A percentile compares a stretch with the other conserved stretches of the same genome.
These are phyloP conservation scores for Meta bourneti DNA, from an alignment of 2,888 invertebrate genomes.

Conservation along the genomic window DNA sequence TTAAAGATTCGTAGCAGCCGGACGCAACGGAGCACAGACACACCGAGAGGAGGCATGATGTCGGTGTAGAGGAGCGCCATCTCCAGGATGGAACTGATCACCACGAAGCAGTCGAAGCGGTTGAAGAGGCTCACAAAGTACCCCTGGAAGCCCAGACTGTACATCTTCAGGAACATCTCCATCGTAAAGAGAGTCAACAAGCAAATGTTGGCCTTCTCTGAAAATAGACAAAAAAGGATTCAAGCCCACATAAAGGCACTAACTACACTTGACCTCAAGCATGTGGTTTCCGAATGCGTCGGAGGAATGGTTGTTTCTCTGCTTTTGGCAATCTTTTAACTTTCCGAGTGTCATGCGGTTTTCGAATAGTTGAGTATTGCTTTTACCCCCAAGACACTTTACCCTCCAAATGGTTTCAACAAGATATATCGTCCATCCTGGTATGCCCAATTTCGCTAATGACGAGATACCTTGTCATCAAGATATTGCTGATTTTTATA, in stretches of 20 bases:
- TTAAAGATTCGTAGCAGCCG: constrained; percentile 98
- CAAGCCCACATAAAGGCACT: not conserved
- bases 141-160: constrained; percentile 98
- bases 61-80: constrained; percentile 93
- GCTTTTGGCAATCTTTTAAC: no score
- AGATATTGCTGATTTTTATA: no score
- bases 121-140: constrained; percentile 99
- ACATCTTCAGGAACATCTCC: constrained; percentile 99
- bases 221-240: constrained; percentile 79
- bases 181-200: constrained; percentile 98
- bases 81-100: constrained; percentile 98
- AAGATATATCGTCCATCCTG: no score
- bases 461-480: no score
- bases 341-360: no score
- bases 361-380: no score
- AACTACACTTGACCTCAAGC: not conserved
- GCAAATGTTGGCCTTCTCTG: constrained; percentile 97
- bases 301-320: no score
- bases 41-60: constrained; percentile 98
- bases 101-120: constrained; percentile 99
- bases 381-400: no score
- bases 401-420: no score
- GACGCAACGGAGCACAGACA: constrained; percentile 98
- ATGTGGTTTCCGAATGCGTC: not conserved
- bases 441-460: no score